Evolutionary conservation across 2,113 vertebrate species (phyloP), one percentile per base, ranked within the genome.

Genomic region (Brachyhypopomus occidentalis): DNA sequence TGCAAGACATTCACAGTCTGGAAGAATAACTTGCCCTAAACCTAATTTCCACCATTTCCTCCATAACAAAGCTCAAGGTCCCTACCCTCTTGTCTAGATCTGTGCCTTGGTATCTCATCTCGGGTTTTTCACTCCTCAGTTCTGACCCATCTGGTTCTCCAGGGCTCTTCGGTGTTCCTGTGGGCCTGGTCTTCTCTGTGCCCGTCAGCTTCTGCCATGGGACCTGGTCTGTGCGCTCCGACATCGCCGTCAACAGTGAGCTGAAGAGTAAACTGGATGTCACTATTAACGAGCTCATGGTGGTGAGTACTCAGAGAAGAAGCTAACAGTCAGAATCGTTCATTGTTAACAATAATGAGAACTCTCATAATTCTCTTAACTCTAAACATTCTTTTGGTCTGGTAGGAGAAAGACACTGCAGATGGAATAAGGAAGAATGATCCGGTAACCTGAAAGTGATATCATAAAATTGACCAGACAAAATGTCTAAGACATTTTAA

Each of bases 131-230:
- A 11, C 41, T 11, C 45, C 45, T 14, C 27, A 62, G 17, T 14
- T 1, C 20, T 63, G 17, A 2, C 5, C 41, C 4, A 11, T 79
- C 11, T 66, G 38, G 55, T 1, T 70, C 36, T 73, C 19, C 75
- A 99, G 97, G 95, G 0, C 87, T 94, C 5, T 95, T 93, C 86
- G 86, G 83, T 0, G 14, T 97, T 88, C 95, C 95, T 23, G 86
- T 90, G n/a, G 95, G 89, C n/a, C 86, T 96, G 25, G 88, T 95
- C 45, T 92, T 96, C 80, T 97, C 95, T 36, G 90, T 97, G 87
- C 98, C 97, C 11, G 95, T 96, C 41, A 93, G 84, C 23, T 96
- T 96, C 86, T 88, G 86, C 34, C 89, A 92, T 16, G 95, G 95
- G 11, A 84, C 63, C 12, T 98, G 96, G 96, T 84, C 88, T 6